Conservation (phyloP, 2,888 invertebrate species). For the Orthonychiurus folsomi region DNA sequence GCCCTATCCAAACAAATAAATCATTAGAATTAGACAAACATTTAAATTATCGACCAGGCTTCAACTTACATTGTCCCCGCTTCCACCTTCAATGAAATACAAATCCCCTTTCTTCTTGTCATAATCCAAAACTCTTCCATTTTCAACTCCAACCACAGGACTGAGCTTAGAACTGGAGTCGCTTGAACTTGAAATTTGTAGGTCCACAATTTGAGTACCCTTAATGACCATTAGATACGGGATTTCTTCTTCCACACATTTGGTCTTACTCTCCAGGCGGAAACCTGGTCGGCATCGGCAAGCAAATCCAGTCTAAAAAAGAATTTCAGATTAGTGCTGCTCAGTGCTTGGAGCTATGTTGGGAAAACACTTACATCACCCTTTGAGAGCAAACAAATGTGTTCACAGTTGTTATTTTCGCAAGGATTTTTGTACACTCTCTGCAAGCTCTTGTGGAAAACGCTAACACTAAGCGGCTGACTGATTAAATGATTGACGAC, state of each 20-base stretch:
- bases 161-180: slow-evolving; percentile 63
- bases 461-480: slow-evolving; percentile 89
- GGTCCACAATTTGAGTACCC: slow-evolving; percentile 79
- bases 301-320: slow-evolving; percentile 57
- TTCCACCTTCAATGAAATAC: slow-evolving; percentile 75
- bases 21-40: background rate
- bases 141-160: slow-evolving; percentile 78
- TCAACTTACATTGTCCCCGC: slow-evolving; percentile 50
- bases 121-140: slow-evolving; percentile 82
- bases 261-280: slow-evolving; percentile 55
- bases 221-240: slow-evolving; percentile 84
- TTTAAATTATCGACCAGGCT: background rate
- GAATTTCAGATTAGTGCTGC: background rate
- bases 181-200: slow-evolving; percentile 58
- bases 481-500: slow-evolving; percentile 90
- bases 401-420: slow-evolving; percentile 63
- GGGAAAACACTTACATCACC: no score
- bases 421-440: slow-evolving; percentile 73
- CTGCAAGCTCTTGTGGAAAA: slow-evolving; percentile 89
- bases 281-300: slow-evolving; percentile 90
- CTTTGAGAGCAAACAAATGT: slow-evolving; percentile 68
- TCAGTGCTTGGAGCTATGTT: no score
- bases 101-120: slow-evolving; percentile 75
- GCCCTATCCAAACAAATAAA: slow-evolving; percentile 53
- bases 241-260: slow-evolving; percentile 73